Percentiles rank a stretch among this genome's conserved stretches.
Evolutionary conservation across 2,797 vertebrate species (phyloP).

Genomic region (Ispidina lecontei): DNA sequence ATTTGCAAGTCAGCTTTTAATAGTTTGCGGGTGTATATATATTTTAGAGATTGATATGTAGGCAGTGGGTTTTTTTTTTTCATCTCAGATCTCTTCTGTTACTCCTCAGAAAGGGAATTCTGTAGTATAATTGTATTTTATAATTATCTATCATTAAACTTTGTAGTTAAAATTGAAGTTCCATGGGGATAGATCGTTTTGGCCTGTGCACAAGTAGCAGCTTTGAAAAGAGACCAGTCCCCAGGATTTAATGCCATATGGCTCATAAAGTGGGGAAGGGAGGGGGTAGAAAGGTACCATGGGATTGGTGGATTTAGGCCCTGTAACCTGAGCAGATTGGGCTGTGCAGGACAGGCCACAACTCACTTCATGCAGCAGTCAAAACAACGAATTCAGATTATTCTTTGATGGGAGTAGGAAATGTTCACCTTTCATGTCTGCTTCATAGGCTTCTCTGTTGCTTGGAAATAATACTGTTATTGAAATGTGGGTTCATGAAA

Average conservation of each 20-base stretch:
- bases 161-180: neutral
- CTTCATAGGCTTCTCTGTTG: neutral
- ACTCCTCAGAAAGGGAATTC: neutral
- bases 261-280: constrained; percentile 27
- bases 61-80: neutral
- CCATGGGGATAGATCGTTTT: constrained; percentile 7
- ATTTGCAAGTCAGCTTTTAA: neutral
- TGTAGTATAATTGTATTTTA: neutral
- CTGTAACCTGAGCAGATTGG: constrained; percentile 5
- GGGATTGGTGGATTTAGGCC: neutral
- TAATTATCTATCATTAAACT: neutral
- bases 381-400: neutral
- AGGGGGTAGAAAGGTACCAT: constrained; percentile 5
- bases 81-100: neutral
- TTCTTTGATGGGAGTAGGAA: neutral
- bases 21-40: neutral
- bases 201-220: constrained; percentile 24
- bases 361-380: neutral
- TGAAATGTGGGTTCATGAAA: neutral
- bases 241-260: constrained; percentile 57
- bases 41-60: neutral
- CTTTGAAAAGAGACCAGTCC: constrained; percentile 40
- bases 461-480: neutral
- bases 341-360: neutral
- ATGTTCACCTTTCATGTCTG: neutral